These are phyloP conservation scores for Halcyon chelicuti DNA, from an alignment of 2,797 vertebrate genomes.

Conservation along the genomic window DNA sequence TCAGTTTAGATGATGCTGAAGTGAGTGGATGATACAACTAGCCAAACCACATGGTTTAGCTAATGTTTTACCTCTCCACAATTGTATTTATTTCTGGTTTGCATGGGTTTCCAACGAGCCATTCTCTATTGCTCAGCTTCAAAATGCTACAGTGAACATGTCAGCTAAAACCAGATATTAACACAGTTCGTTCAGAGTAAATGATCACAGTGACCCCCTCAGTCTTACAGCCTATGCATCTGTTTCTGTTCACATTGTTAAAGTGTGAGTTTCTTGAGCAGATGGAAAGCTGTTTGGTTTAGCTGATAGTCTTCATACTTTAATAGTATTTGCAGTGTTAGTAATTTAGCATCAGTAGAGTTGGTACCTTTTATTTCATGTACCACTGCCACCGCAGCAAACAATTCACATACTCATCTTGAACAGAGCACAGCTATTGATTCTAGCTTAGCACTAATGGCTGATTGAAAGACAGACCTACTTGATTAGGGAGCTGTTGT, in stretches of 20 bases:
- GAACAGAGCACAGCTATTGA: not conserved
- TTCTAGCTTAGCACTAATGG: not conserved
- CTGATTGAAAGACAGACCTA: not conserved
- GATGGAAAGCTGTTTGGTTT: conserved; percentile 8
- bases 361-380: not conserved
- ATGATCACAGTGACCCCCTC: not conserved
- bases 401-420: not conserved
- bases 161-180: conserved; percentile 1
- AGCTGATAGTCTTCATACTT: not conserved
- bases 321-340: not conserved
- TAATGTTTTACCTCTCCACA: not conserved
- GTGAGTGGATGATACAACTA: not conserved
- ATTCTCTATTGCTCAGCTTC: not conserved
- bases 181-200: not conserved
- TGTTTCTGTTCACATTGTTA: not conserved
- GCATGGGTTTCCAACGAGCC: not conserved
- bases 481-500: not conserved
- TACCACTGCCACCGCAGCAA: not conserved
- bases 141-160: not conserved
- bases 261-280: not conserved
- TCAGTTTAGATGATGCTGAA: not conserved
- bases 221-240: not conserved
- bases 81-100: not conserved
- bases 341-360: not conserved
- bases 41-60: not conserved